Evolutionary conservation across 2,797 vertebrate genomes (phyloP).

Genomic region (Chaenodraco wilsoni): DNA sequence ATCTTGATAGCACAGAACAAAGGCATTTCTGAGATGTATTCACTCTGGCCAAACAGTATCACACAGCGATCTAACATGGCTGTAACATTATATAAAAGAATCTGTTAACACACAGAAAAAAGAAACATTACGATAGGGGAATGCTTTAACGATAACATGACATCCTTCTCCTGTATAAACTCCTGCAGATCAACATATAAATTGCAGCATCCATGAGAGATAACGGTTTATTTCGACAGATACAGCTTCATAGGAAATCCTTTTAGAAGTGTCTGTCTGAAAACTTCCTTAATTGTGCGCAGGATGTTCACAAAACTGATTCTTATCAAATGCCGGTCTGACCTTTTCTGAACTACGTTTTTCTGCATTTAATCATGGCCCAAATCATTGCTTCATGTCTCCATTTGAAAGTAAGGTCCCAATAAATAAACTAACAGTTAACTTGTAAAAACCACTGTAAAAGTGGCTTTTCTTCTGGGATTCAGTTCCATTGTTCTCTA

Average conservation of each 20-base stretch:
- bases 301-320: slow-evolving; percentile 28
- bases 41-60: too few species aligned
- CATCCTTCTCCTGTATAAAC: not conserved
- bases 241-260: slow-evolving; percentile 49
- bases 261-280: slow-evolving; percentile 26
- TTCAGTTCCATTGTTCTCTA: slow-evolving; percentile 55
- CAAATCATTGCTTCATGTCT: not conserved
- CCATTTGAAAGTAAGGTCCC: not conserved
- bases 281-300: slow-evolving; percentile 40
- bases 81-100: not conserved
- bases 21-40: not conserved
- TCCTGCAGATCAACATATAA: too few species aligned
- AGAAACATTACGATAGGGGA: too few species aligned
- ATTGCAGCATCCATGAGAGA: not conserved
- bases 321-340: not conserved
- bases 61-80: not conserved
- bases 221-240: slow-evolving; percentile 29
- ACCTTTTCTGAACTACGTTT: not conserved
- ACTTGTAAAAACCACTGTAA: not conserved
- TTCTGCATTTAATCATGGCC: not conserved
- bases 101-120: not conserved
- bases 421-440: not conserved
- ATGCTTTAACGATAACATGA: not conserved
- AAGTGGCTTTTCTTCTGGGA: not conserved
- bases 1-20: not conserved